Conservation (phyloP, 2,888 invertebrate genomes). For the Plusia festucae region DNA sequence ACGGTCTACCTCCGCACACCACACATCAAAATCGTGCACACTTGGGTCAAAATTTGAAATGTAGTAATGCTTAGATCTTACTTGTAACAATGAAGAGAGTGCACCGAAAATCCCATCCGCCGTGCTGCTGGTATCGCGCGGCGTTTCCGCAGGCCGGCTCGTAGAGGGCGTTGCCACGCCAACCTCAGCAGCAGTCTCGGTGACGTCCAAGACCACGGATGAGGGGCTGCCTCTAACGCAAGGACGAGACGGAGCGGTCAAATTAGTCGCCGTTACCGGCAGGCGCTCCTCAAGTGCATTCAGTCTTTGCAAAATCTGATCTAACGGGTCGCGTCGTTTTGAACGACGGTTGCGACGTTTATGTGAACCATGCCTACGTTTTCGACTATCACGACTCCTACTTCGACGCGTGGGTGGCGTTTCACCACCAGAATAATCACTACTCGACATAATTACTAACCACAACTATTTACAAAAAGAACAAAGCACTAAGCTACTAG, state of each 20-base stretch:
- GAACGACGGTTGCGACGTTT: constrained; percentile 1
- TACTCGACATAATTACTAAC: not conserved
- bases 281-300: not conserved
- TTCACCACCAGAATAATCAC: not conserved
- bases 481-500: not conserved
- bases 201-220: too few relatives aligned
- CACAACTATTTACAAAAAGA: not conserved
- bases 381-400: constrained; percentile 2
- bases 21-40: constrained; percentile 37
- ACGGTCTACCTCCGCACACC: constrained; percentile 42
- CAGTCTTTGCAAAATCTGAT: not conserved
- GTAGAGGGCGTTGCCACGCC: too few relatives aligned
- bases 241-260: too few relatives aligned
- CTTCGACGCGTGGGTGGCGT: not conserved
- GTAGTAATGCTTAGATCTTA: constrained; percentile 6
- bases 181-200: too few relatives aligned
- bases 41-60: constrained; percentile 28
- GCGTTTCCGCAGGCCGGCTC: too few relatives aligned
- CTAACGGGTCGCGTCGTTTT: not conserved
- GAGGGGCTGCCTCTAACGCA: too few relatives aligned
- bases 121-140: constrained; percentile 3
- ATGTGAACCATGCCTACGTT: not conserved
- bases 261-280: not conserved
- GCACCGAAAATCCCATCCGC: constrained; percentile 7
- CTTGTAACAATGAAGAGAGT: constrained; percentile 5